Evolutionary conservation across 2,797 vertebrate species (phyloP).

Genomic region (Falco berigora): DNA sequence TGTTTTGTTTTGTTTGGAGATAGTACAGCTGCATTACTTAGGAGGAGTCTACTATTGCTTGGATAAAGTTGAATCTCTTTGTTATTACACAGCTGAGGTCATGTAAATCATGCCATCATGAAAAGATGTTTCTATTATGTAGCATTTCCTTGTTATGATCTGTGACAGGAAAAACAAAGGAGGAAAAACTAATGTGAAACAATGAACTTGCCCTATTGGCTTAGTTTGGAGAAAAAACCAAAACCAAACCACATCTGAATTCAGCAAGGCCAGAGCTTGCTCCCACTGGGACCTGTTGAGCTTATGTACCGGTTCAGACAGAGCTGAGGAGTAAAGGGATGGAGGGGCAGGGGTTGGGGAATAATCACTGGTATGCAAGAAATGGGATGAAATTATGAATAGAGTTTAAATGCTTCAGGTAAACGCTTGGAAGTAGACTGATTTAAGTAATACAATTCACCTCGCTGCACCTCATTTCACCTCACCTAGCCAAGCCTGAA

Average conservation of each 20-base stretch:
- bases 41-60: background rate
- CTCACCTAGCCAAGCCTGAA: background rate
- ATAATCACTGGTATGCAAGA: background rate
- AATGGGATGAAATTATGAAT: background rate
- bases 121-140: background rate
- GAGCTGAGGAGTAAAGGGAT: background rate
- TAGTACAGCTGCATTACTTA: background rate
- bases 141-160: background rate
- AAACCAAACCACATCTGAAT: rapidly evolving
- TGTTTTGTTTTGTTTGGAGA: background rate
- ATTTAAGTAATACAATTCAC: background rate
- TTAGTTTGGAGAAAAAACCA: background rate
- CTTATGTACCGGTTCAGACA: background rate
- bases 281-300: rapidly evolving
- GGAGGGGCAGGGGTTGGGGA: too few species aligned
- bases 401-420: background rate
- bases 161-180: background rate
- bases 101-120: background rate
- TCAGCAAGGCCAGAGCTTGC: background rate
- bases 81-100: background rate
- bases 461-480: background rate
- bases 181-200: background rate
- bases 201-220: background rate
- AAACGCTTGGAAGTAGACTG: background rate
- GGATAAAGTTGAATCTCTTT: background rate